A percentile compares a stretch with the other conserved stretches of the same genome.
These are phyloP conservation scores for Ceratothoa steindachneri DNA, from an alignment of 2,888 invertebrate genomes.

Conservation along the genomic window DNA sequence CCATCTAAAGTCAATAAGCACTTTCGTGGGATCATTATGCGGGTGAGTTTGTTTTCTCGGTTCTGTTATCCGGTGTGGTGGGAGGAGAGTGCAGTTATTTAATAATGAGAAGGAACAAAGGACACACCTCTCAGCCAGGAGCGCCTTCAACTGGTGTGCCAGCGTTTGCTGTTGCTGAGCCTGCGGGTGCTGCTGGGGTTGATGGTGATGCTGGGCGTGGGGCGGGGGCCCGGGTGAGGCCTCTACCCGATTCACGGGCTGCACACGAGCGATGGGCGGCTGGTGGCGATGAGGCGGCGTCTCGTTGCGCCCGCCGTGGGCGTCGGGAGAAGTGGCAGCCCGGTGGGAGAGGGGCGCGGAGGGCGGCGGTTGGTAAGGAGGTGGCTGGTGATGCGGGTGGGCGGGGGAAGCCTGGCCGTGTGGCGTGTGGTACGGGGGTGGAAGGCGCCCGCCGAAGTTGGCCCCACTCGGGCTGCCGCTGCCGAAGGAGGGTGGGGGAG, in stretches of 20 bases:
- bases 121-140: conserved; percentile 41
- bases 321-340: background rate
- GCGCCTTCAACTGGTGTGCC: conserved; percentile 39
- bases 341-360: conserved; percentile 12
- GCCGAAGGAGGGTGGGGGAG: background rate
- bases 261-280: conserved; percentile 41
- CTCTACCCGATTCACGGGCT: conserved; percentile 36
- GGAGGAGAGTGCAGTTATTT: too few species aligned
- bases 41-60: too few species aligned
- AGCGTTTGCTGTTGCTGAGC: conserved; percentile 15
- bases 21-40: too few species aligned
- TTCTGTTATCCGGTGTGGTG: too few species aligned
- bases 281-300: conserved; percentile 19
- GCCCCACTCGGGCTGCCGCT: too few species aligned
- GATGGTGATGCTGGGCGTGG: background rate
- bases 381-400: conserved; percentile 1
- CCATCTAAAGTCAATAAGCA: too few species aligned
- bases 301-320: background rate
- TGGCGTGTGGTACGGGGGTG: background rate
- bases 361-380: conserved; percentile 17
- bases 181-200: conserved; percentile 1
- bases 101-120: too few species aligned
- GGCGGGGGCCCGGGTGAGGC: background rate
- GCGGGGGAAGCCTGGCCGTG: conserved; percentile 1
- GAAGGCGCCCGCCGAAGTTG: background rate